Evolutionary conservation across 2,888 invertebrate genomes (phyloP).

Genomic region (Tiphia femorata): DNA sequence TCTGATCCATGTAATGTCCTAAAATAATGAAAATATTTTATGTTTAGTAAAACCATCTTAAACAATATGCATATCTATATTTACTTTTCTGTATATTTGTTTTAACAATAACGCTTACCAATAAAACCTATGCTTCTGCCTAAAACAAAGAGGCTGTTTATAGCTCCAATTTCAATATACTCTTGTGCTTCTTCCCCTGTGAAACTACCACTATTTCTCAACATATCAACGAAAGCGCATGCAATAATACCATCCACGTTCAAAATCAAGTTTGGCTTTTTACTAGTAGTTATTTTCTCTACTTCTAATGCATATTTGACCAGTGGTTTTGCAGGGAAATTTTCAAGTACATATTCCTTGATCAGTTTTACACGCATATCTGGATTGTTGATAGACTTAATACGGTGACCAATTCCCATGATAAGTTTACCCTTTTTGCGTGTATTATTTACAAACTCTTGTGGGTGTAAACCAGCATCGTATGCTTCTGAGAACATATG

Average conservation of each 20-base stretch:
- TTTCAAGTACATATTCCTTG: conserved; percentile 93
- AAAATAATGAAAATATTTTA: too few relatives aligned
- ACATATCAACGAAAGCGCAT: conserved; percentile 96
- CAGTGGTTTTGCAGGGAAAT: conserved; percentile 95
- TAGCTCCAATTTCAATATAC: conserved; percentile 96
- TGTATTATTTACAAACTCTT: conserved; percentile 99
- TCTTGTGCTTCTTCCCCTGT: conserved; percentile 98
- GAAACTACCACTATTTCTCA: conserved; percentile 94
- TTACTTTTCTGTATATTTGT: not conserved
- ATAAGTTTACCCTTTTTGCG: conserved; percentile 97
- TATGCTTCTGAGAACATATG: conserved; percentile 97
- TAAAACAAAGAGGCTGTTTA: conserved; percentile 97
- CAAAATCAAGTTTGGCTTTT: conserved; percentile 99
- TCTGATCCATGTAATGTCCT: conserved; percentile 98
- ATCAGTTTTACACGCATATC: conserved; percentile 98
- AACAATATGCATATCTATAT: not conserved
- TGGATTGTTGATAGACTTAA: conserved; percentile 96
- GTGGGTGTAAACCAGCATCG: conserved; percentile 93
- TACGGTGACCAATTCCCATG: conserved; percentile 98
- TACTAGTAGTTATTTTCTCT: conserved; percentile 98
- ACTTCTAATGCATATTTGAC: conserved; percentile 96
- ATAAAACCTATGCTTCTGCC: conserved; percentile 99
- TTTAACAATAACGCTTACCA: conserved; percentile 70
- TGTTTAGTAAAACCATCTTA: too few relatives aligned
- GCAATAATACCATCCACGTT: conserved; percentile 99